A percentile compares a stretch with the other conserved stretches of the same genome.
phyloP scores from a whole-genome alignment of 2,113 vertebrate species.

The Rhineura floridana region DNA sequence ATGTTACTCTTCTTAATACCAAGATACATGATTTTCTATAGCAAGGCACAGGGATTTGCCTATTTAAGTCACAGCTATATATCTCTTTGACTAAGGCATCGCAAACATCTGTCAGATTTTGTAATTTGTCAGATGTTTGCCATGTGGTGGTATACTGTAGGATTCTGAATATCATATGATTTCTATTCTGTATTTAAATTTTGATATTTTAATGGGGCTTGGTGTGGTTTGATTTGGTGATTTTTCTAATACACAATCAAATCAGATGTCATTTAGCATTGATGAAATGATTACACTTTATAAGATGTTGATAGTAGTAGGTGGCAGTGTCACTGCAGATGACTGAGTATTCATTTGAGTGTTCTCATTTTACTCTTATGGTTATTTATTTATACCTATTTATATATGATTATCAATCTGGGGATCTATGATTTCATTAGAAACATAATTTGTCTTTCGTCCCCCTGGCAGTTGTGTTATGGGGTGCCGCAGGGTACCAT shows the following conservation, averaged over 20 bases:
- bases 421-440: neutral
- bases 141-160: neutral
- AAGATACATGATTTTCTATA: neutral
- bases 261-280: conserved; percentile 5
- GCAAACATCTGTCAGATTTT: neutral
- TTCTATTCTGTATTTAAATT: neutral
- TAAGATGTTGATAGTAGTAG: neutral
- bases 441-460: conserved; percentile 4
- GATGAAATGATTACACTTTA: neutral
- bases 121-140: neutral
- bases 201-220: neutral
- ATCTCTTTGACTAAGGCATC: neutral
- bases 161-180: neutral
- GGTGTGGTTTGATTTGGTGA: neutral
- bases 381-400: conserved; percentile 28
- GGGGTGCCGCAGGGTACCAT: no score
- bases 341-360: conserved; percentile 11
- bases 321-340: neutral
- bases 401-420: conserved; percentile 20
- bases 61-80: neutral
- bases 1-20: neutral
- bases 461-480: no score
- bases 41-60: neutral
- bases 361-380: neutral
- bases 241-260: neutral